Evolutionary conservation across 2,113 vertebrate genomes (phyloP), one percentile per base, ranked within the genome.

Genomic region (Petrocephalus microphthalmus): DNA sequence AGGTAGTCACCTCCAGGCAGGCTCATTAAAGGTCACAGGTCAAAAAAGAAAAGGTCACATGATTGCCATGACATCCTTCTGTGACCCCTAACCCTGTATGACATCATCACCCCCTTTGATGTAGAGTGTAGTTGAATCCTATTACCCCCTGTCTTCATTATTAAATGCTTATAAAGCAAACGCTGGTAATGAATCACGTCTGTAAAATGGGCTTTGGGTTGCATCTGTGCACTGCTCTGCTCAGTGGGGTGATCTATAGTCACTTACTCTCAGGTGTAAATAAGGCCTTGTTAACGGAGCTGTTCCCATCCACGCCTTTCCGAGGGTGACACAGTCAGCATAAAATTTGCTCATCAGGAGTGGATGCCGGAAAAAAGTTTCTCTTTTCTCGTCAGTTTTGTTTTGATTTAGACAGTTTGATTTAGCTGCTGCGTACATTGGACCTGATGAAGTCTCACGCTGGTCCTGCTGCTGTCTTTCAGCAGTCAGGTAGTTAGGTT

Each of bases 1-100:
- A 94, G 98, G 98, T 99, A 96, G 22, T 7, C 11, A 60, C 71
- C 17, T 15, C 2, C 89, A 22, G 20, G n/a, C 42, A 3, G 29
- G 25, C 13, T 19, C 11, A 10, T 85, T 84, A 29, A 20, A 22
- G 3, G 29, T 54, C 29, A 56, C 42, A 42, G 42, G 42, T 42
- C 42, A 42, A 42, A 42, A 42, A 42, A 42, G n/a, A 42, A 29
- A 20, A 22, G 3, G 15, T 54, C 29, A 56, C 13, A 7, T 57
- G 52, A 37, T 85, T 37, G 17, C n/a, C 13, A 52, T 57, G 56
- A 2, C 33, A 15, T 60, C n/a, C 13, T 86, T 86, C 25, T 17
- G 19, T 87, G 47, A 13, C 22, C 11, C 37, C 13, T 22, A n/a
- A 10, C 42, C 42, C 49, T 8, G 11, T 10, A 71, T 87, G 64